Base-by-base conservation (phyloP, 2,888 invertebrate species). In the Calameuta filiformis region DNA sequence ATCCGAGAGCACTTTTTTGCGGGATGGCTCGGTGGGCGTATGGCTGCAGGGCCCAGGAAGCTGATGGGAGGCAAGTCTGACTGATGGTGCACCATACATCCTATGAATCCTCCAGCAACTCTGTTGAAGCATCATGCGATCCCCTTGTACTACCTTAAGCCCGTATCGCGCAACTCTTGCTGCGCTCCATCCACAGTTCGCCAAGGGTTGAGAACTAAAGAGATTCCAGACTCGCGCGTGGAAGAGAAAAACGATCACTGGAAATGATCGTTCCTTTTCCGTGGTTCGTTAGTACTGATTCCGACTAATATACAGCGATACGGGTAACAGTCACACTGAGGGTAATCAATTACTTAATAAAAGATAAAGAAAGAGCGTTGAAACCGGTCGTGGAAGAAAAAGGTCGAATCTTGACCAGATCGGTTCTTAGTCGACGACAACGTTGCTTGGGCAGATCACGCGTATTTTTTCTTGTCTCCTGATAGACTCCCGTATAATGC, bases 31-130 rank as follows among this genome's bases (percentile, higher is more conserved):
- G 80, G 81, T 79, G 82, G 82, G 79, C 82, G 81, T 79, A 80
- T 80, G 76, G 82, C 81, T 81, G 75, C 80, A 35, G 80, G 81
- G 75, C 77, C 80, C 80, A 75, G 75, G 79, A 81, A 81, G 78
- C 80, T 76, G 77, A 78, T 75, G 78, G 75, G 78, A 75, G 76
- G 78, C 77, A 71, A 75, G 78, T 75, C 75, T 78, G 78, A 78
- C 75, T 73, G 78, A 78, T 78, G 78, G 71, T 75, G 73, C 76
- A 56, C 75, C 34, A 69, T 75, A 71, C 73, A 76, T 76, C 68
- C 78, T 68, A 33, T 68, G 77, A 69, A 75, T 74, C 74, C 74
- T 34, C 31, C 71, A 34, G 71, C 71, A 71, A 33, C 71, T 71
- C 71, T 33, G 71, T 23, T 71, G 71, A 71, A 71, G 71, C 71